These are phyloP conservation scores for Mus spicilegus DNA, from an alignment of 2,113 vertebrate species.

Conservation along the genomic window DNA sequence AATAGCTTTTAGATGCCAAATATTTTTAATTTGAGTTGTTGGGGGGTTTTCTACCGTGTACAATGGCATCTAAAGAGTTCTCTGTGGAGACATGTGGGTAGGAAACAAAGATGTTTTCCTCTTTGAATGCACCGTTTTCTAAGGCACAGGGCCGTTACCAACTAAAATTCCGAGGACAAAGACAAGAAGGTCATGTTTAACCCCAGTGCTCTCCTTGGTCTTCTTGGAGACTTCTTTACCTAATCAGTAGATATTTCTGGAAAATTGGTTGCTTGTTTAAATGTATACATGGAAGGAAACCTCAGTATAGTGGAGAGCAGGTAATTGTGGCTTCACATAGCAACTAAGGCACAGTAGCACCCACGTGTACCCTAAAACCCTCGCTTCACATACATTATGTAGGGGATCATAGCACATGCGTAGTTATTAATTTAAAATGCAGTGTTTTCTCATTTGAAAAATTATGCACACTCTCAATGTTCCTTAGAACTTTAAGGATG, in stretches of 20 bases:
- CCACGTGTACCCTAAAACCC: background rate
- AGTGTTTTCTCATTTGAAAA: background rate
- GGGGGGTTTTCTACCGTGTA: background rate
- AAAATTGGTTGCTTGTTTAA: background rate
- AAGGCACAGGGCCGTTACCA: background rate
- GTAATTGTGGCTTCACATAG: background rate
- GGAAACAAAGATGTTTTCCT: constrained; percentile 46
- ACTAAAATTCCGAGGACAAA: background rate
- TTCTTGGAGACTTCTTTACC: background rate
- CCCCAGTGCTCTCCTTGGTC: background rate
- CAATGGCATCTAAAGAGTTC: background rate
- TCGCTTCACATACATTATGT: background rate
- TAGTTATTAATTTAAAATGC: background rate
- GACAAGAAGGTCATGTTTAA: background rate
- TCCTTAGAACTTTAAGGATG: background rate
- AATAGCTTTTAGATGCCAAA: constrained; percentile 4
- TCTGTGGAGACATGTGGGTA: background rate
- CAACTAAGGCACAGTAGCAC: background rate
- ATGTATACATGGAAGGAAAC: background rate
- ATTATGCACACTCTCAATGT: background rate
- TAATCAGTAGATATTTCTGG: background rate
- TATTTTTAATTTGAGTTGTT: constrained; percentile 25
- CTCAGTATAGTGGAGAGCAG: background rate
- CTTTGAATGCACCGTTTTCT: background rate
- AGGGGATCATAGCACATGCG: background rate